Evolutionary conservation across 2,113 vertebrate species (phyloP).

Genomic region (Arenaria interpres): DNA sequence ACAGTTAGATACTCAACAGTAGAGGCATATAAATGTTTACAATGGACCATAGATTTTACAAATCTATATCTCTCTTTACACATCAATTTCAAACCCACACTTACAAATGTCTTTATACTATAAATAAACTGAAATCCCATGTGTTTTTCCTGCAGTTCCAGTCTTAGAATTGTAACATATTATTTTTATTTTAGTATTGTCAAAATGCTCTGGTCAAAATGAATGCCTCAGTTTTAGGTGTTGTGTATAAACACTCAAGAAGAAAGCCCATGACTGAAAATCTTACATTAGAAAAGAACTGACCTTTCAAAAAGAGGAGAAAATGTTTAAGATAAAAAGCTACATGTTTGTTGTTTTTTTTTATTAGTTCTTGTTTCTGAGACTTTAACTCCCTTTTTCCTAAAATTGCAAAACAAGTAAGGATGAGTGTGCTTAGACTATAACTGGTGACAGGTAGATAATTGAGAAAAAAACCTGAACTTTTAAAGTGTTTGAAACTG

Average conservation of each 20-base stretch:
- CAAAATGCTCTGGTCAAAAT: neutral
- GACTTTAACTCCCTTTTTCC: neutral
- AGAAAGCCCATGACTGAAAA: neutral
- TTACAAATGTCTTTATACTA: neutral
- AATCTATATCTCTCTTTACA: neutral
- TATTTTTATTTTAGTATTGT: conserved; percentile 11
- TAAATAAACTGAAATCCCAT: neutral
- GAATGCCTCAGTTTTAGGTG: neutral
- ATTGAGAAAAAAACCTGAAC: accelerated
- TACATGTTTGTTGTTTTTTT: accelerated
- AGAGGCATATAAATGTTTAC: neutral
- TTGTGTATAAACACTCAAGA: neutral
- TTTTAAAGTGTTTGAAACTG: neutral
- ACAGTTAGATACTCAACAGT: neutral
- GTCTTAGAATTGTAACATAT: neutral
- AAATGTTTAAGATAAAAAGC: neutral
- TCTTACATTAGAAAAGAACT: neutral
- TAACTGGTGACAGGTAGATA: neutral
- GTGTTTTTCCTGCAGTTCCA: neutral
- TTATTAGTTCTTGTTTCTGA: neutral
- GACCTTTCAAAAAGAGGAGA: neutral
- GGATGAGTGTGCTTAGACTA: neutral
- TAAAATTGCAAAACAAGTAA: neutral
- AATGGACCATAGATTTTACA: neutral
- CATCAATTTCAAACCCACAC: neutral